These are phyloP conservation scores for Ophioninae sp. DNA, from an alignment of 2,888 invertebrate genomes.

Conservation along the genomic window DNA sequence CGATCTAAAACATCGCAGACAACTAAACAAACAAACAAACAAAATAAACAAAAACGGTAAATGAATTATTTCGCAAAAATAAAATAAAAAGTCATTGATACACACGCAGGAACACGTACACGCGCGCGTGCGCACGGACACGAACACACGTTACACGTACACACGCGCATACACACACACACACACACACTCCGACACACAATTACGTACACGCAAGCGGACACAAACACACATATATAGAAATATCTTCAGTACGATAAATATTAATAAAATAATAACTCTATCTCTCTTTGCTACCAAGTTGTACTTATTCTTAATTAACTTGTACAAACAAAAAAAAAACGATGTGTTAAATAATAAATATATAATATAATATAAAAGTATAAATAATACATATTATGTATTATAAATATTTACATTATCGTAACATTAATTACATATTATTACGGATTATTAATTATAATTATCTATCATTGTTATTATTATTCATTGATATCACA, in stretches of 20 bases:
- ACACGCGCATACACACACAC: background rate
- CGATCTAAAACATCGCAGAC: slow-evolving; percentile 61
- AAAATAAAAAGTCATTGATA: slow-evolving; percentile 30
- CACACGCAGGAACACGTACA: slow-evolving; percentile 18
- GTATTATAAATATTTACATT: slow-evolving; percentile 64
- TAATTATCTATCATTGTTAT: slow-evolving; percentile 68
- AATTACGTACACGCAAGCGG: too few species aligned
- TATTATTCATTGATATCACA: slow-evolving; percentile 68
- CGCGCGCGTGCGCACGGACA: background rate
- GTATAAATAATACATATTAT: slow-evolving; percentile 74
- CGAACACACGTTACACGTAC: background rate
- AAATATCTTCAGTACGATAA: slow-evolving; percentile 78
- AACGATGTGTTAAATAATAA: slow-evolving; percentile 80
- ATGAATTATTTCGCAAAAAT: slow-evolving; percentile 56
- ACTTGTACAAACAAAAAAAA: slow-evolving; percentile 79
- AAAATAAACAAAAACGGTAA: slow-evolving; percentile 59
- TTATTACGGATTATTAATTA: slow-evolving; percentile 69
- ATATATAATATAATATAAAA: slow-evolving; percentile 77
- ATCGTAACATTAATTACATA: slow-evolving; percentile 75
- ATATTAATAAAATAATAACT: slow-evolving; percentile 79
- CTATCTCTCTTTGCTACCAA: slow-evolving; percentile 82
- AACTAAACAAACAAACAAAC: slow-evolving; percentile 50
- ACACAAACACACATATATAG: slow-evolving; percentile 59
- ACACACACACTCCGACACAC: too few species aligned
- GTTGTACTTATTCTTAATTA: slow-evolving; percentile 82